Base-by-base conservation (phyloP, 2,797 vertebrate genomes). In the Lutra lutra region DNA sequence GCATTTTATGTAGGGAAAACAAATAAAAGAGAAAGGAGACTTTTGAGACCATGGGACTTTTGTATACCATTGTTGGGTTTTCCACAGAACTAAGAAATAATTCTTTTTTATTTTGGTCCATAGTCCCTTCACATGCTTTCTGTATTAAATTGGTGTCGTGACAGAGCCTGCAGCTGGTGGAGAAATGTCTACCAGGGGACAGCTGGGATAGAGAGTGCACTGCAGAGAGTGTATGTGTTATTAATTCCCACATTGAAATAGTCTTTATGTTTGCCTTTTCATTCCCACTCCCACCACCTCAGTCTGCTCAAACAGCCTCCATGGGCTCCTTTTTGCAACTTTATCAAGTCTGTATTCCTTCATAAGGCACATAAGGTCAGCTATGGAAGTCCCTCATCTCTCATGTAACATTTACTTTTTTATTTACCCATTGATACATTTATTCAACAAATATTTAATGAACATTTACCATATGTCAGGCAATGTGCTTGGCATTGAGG, bases 91-190 rank as follows among this genome's bases (percentile, higher is more conserved):
- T 94, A 85, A 97, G 70, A 97, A 95, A 89, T 95, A 86, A 75
- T 94, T 97, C 14, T 58, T 93, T 95, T 93, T 89, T 89, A 92
- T 73, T 96, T 96, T 86, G 35, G 54, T 60, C 48, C n/a, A 20
- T 73, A 35, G 25, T 97, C 86, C 97, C 70, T 92, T 97, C 51
- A 29, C 56, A 93, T 96, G 84, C 9, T 94, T 95, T 96, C 68
- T 91, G 68, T 94, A 91, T 97, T 85, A 96, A 97, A 97, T 58
- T 93, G 91, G 68, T 97, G 64, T 95, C 38, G 10, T 96, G 92
- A 89, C 54, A 91, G 89, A 96, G 60, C 54, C 66, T 89, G 21
- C 7, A 86, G 75, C 79, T 97, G 60, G 51, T 92, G 72, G 70
- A 91, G 23, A 96, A 89, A 96, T 91, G 78, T 86, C 75, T 93